Conservation (phyloP, 2,113 vertebrate species). For the Dromiciops gliroides region DNA sequence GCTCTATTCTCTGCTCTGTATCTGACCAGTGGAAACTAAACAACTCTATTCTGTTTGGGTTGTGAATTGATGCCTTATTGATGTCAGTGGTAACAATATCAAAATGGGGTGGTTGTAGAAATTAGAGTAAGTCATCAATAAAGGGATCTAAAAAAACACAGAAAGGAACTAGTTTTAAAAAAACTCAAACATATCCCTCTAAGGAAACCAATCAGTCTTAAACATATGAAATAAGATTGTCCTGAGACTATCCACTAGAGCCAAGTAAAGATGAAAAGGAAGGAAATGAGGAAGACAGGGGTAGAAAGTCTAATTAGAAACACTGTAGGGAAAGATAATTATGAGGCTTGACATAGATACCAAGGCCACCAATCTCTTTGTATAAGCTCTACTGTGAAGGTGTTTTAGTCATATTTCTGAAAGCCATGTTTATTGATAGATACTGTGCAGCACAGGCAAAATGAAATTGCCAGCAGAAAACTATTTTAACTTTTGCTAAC, state of each 20-base stretch:
- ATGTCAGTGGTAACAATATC: constrained; percentile 40
- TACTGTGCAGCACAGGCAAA: constrained; percentile 32
- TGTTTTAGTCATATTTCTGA: background rate
- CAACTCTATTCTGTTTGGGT: constrained; percentile 2
- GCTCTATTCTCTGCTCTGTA: background rate
- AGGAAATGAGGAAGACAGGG: constrained; percentile 9
- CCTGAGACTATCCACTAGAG: background rate
- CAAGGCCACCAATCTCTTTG: constrained; percentile 49
- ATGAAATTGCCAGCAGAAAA: constrained; percentile 9
- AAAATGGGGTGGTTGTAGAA: constrained; percentile 12
- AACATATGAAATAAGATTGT: background rate
- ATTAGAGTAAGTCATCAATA: constrained; percentile 16
- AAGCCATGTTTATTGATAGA: constrained; percentile 6
- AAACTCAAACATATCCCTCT: constrained; percentile 24
- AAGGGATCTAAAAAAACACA: constrained; percentile 32
- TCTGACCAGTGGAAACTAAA: constrained; percentile 57
- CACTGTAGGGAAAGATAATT: constrained; percentile 26
- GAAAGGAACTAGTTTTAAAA: constrained; percentile 16
- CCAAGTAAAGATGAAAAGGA: constrained; percentile 47
- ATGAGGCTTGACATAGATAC: constrained; percentile 28
- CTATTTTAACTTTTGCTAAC: constrained; percentile 34
- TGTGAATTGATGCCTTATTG: constrained; percentile 35
- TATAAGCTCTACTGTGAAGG: background rate
- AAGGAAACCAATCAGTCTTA: constrained; percentile 24
- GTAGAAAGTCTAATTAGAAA: constrained; percentile 45